Conservation (phyloP, 1,140 invertebrate species). For the Cydia strobilella region DNA sequence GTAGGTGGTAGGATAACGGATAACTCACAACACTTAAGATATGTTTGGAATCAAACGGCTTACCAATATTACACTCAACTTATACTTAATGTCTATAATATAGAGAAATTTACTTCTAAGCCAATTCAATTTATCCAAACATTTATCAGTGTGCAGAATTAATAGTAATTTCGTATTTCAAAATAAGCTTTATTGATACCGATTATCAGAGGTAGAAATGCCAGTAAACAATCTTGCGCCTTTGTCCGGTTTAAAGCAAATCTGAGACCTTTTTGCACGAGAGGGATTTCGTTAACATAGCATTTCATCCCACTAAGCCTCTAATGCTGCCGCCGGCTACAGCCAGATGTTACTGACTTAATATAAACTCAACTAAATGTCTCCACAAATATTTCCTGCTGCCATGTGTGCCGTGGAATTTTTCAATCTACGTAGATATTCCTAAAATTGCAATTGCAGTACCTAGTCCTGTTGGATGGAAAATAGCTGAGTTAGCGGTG, state of each 20-base stretch:
- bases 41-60: too few species aligned
- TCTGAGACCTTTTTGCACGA: constrained; percentile 28
- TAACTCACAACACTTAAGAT: too few species aligned
- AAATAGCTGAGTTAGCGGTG: not conserved
- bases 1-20: too few species aligned
- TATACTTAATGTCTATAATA: too few species aligned
- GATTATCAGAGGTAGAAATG: not conserved
- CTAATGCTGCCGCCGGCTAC: not conserved
- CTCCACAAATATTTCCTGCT: constrained; percentile 1
- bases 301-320: constrained; percentile 17
- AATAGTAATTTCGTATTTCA: not conserved
- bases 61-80: too few species aligned
- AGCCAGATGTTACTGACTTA: constrained; percentile 19
- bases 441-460: not conserved
- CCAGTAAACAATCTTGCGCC: constrained; percentile 13
- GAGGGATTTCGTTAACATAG: constrained; percentile 16
- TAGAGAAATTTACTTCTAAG: not conserved
- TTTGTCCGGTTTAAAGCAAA: constrained; percentile 19
- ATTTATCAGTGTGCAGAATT: not conserved
- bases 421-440: constrained; percentile 14
- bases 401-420: constrained; percentile 9
- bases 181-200: not conserved
- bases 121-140: not conserved
- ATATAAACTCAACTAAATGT: constrained; percentile 25
- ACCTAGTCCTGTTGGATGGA: not conserved